These are phyloP conservation scores for Neuroscelio doddi DNA, from an alignment of 2,888 invertebrate species.

Conservation along the genomic window DNA sequence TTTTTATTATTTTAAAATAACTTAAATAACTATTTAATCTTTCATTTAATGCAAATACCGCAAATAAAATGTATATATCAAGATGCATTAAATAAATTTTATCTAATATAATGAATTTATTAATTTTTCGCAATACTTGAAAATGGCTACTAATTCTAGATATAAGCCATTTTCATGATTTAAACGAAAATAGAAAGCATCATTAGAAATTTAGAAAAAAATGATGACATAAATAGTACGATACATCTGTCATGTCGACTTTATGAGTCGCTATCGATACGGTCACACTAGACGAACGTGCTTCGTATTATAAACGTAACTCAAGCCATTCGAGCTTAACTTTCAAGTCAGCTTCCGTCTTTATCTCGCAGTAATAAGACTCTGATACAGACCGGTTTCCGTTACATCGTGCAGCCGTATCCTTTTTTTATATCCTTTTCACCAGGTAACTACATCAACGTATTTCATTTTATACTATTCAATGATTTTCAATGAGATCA, in stretches of 20 bases:
- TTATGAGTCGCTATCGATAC: slow-evolving; percentile 52
- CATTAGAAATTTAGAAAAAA: not conserved
- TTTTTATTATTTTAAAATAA: too few relatives aligned
- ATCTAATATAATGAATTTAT: not conserved
- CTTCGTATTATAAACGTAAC: slow-evolving; percentile 50
- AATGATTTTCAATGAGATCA: not conserved
- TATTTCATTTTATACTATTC: slow-evolving; percentile 23
- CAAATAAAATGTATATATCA: too few relatives aligned
- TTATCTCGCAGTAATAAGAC: slow-evolving; percentile 49
- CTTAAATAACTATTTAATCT: too few relatives aligned
- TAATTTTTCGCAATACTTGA: not conserved
- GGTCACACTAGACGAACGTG: slow-evolving; percentile 50
- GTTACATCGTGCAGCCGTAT: too few relatives aligned
- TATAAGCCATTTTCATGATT: not conserved
- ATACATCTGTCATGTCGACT: slow-evolving; percentile 41
- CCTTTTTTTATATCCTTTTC: slow-evolving; percentile 28
- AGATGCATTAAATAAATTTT: too few relatives aligned
- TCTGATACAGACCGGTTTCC: slow-evolving; percentile 30
- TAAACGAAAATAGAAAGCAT: not conserved
- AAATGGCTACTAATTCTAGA: not conserved
- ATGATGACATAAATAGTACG: slow-evolving; percentile 21
- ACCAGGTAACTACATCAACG: slow-evolving; percentile 25
- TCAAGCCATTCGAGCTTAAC: slow-evolving; percentile 51
- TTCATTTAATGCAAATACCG: too few relatives aligned
- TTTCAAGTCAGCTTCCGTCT: slow-evolving; percentile 56